Conservation (phyloP, 1,140 invertebrate species). For the Homalodisca vitripennis region DNA sequence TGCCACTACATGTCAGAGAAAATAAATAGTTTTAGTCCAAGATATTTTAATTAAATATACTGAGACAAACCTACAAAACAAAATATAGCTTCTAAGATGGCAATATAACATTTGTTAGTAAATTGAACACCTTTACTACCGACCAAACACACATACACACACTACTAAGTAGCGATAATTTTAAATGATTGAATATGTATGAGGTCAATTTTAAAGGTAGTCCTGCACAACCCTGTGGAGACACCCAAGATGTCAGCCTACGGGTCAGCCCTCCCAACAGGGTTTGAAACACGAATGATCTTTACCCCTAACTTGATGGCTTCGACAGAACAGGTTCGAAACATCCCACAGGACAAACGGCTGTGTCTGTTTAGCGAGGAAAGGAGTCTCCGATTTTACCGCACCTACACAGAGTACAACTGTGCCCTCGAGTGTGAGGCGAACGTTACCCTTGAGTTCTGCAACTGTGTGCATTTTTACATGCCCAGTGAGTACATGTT, state of each 20-base stretch:
- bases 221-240: slow-evolving; percentile 73
- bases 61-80: too few relatives aligned
- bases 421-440: slow-evolving; percentile 72
- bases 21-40: too few relatives aligned
- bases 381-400: slow-evolving; percentile 64
- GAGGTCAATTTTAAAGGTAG: too few relatives aligned
- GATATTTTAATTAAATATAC: too few relatives aligned
- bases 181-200: too few relatives aligned
- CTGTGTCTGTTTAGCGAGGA: slow-evolving; percentile 72
- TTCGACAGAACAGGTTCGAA: slow-evolving; percentile 50
- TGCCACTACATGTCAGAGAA: too few relatives aligned
- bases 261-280: slow-evolving; percentile 65
- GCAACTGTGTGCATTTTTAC: slow-evolving; percentile 65
- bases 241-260: slow-evolving; percentile 72
- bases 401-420: slow-evolving; percentile 71
- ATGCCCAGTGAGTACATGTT: slow-evolving; percentile 63
- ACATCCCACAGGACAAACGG: slow-evolving; percentile 62
- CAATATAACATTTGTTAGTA: too few relatives aligned
- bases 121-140: too few relatives aligned
- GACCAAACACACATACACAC: too few relatives aligned
- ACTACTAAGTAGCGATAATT: too few relatives aligned
- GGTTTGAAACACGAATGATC: slow-evolving; percentile 63
- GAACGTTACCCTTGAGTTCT: slow-evolving; percentile 59
- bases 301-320: slow-evolving; percentile 65
- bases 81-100: too few relatives aligned